Evolutionary conservation across 2,797 vertebrate species (phyloP), one percentile per base, ranked within the genome.

Genomic region (Mergus octosetaceus): DNA sequence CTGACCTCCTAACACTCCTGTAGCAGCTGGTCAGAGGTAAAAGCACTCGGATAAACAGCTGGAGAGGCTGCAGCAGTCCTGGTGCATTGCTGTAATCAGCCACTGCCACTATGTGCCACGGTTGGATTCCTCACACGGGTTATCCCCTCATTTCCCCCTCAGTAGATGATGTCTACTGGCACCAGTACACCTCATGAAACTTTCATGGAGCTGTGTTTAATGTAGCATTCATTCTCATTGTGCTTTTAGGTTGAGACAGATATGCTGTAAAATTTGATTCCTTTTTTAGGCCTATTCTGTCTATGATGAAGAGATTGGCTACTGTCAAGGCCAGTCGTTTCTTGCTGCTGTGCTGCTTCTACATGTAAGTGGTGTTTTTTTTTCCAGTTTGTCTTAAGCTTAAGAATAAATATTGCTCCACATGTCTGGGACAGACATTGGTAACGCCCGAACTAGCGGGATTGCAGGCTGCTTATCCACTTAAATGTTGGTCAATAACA

Each of bases 221-320:
- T 54, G 73, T 68, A 38, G 14, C 21, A 28, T 25, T 68, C 74
- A 22, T 54, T 79, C 28, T 36, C 51, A 60, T 81, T 88, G 49
- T 62, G 38, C 70, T 43, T 64, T 36, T 28, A 60, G 38, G 43
- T 77, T 1, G 3, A 43, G 28, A 56, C 43, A 34, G 45, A 41
- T 25, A 5, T 0, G 5, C 61, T 64, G 18, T 90, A 39, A 91
- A 27, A 65, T 22, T 61, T 62, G 16, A 34, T 90, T 93, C 60
- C 69, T 34, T 93, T 95, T 94, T 28, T 91, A 99, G 99, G 99
- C 99, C 30, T 99, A 99, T 95, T 99, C 99, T 57, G 99, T 99
- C 91, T 99, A 99, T n/a, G 99, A 99, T 84, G 98, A 99, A 95
- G 99, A 99, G 98, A 99, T 99, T 57, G 99, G 99, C 64, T 99